Evolutionary conservation across 53 echinoderm and acorn worm genomes (phyloP).

Genomic region (Apostichopus leukothele): DNA sequence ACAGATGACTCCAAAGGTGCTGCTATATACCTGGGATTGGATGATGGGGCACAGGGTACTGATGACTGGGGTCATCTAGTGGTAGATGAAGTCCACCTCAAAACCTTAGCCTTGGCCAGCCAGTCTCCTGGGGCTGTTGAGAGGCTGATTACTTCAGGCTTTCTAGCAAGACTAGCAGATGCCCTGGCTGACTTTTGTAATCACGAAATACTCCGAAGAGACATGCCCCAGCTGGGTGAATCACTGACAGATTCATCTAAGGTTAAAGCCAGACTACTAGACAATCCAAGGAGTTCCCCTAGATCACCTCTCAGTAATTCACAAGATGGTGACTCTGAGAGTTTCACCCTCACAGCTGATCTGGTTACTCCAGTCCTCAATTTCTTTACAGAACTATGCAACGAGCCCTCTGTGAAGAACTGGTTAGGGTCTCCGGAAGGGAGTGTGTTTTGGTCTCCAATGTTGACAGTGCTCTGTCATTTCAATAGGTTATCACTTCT

Average conservation of each 20-base stretch:
- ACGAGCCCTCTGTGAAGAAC: constrained; percentile 81
- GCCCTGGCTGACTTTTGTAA: constrained; percentile 91
- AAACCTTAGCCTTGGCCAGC: constrained; percentile 78
- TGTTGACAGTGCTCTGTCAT: constrained; percentile 89
- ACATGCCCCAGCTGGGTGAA: constrained; percentile 48
- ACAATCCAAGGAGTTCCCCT: constrained; percentile 62
- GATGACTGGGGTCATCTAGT: constrained; percentile 72
- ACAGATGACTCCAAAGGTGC: constrained; percentile 97
- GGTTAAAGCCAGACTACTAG: constrained; percentile 55
- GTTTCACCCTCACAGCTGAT: constrained; percentile 81
- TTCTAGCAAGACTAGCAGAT: constrained; percentile 76
- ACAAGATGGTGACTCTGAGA: constrained; percentile 49
- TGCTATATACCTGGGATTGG: constrained; percentile 30
- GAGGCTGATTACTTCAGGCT: constrained; percentile 82
- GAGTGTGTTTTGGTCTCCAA: constrained; percentile 87
- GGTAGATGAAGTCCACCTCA: constrained; percentile 86
- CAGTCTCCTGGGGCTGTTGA: constrained; percentile 74
- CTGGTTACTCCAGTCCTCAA: constrained; percentile 89
- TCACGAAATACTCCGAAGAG: constrained; percentile 57
- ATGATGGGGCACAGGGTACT: background rate
- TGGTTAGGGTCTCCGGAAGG: constrained; percentile 93
- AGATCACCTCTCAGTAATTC: constrained; percentile 51
- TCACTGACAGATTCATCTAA: constrained; percentile 78
- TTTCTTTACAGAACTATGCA: constrained; percentile 83
- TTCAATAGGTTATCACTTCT: constrained; percentile 63